These are phyloP conservation scores for Mionectes macconnelli DNA, from an alignment of 2,113 vertebrate genomes.

Conservation along the genomic window DNA sequence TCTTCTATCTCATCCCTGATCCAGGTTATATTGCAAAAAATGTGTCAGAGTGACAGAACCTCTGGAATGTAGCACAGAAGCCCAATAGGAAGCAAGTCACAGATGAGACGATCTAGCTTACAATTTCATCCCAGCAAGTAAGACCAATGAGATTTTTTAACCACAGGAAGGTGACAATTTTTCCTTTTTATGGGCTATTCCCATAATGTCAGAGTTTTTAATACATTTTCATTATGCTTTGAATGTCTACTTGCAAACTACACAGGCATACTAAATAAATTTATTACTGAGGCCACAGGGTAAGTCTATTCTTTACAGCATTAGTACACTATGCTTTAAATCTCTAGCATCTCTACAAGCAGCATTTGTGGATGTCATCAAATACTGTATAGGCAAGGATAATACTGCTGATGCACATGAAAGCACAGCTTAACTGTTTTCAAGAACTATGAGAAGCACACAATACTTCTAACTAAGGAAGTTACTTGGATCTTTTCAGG, in stretches of 20 bases:
- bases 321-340: neutral
- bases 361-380: neutral
- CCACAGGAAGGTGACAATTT: neutral
- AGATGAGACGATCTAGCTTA: neutral
- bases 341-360: neutral
- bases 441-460: neutral
- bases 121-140: neutral
- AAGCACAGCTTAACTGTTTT: neutral
- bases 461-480: neutral
- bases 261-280: neutral
- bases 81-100: neutral
- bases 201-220: neutral
- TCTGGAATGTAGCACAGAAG: neutral
- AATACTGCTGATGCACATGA: neutral
- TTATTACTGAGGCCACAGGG: neutral
- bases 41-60: neutral
- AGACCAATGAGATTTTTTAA: neutral
- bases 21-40: neutral
- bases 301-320: neutral
- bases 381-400: neutral
- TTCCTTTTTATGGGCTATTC: neutral
- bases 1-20: neutral
- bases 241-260: neutral
- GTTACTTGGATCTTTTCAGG: neutral
- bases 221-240: neutral